Evolutionary conservation across 2,797 vertebrate species (phyloP), one percentile per base, ranked within the genome.

Genomic region (Spinus olivaceus): DNA sequence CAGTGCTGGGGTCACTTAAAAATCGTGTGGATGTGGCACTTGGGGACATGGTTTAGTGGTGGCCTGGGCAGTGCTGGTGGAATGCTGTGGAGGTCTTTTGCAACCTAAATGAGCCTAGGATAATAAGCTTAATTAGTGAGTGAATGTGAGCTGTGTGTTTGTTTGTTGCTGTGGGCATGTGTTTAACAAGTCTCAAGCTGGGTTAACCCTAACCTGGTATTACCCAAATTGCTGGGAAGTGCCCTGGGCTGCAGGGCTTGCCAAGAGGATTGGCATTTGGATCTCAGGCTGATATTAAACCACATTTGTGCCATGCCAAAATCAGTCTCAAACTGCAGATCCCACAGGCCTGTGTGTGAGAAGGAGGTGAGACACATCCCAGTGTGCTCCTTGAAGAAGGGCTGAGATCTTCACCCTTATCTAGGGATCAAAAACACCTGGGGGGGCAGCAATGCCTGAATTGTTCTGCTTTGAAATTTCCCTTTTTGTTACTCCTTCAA

Each of bases 201-300:
- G 65, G 30, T 73, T 86, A 94, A 76, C 78, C 64, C 78, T 66
- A 71, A 60, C 51, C 78, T 86, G 63, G 56, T 50, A 64, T 91
- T 86, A 88, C 59, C 83, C 66, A n/a, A 91, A 76, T 80, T 86
- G 81, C 81, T 57, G 17, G 73, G 71, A 63, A 49, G 42, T 32
- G n/a, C 53, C 50, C 61, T 63, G 23, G 51, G 39, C 84, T 84
- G 54, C 28, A 5, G 24, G 46, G 50, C 25, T 88, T 33, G 64
- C 86, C 56, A 56, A 50, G 79, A 81, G 39, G n/a, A 15, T 67
- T 57, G 10, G 13, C 13, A 2, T 42, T 74, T 53, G 65, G 21
- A 25, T 61, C 46, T 73, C 19, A 23, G 71, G 51, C 60, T 57
- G 1, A 14, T 35, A 32, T 32, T 61, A 59, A 83, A 19, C 63